phyloP scores from a whole-genome alignment of 2,888 invertebrate species.

The Caenorhabditis zanzibari region DNA sequence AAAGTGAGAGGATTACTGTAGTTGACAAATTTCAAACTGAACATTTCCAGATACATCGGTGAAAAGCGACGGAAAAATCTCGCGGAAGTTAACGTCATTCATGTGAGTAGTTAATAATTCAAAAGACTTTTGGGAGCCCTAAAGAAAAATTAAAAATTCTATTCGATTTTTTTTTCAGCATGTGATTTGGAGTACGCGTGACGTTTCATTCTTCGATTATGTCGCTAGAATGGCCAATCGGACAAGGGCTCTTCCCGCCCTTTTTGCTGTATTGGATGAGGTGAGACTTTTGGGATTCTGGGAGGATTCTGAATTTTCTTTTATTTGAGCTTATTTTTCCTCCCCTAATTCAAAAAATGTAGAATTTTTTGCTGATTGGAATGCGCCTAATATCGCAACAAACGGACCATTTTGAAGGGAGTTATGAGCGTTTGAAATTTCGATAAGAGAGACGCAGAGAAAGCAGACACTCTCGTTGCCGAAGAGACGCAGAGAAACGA shows the following conservation, averaged over 20 bases:
- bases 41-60: slow-evolving; percentile 70
- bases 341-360: too few relatives aligned
- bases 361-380: too few relatives aligned
- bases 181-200: slow-evolving; percentile 76
- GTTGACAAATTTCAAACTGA: background rate
- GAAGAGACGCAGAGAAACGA: too few relatives aligned
- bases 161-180: slow-evolving; percentile 56
- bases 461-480: too few relatives aligned
- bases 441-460: too few relatives aligned
- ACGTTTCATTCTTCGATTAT: slow-evolving; percentile 79
- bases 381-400: too few relatives aligned
- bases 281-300: slow-evolving; percentile 48
- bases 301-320: too few relatives aligned
- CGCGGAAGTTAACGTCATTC: slow-evolving; percentile 74
- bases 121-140: background rate
- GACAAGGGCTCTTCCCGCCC: slow-evolving; percentile 82
- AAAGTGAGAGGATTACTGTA: slow-evolving; percentile 52
- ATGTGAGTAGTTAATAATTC: too few relatives aligned
- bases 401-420: too few relatives aligned
- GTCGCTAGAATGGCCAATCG: slow-evolving; percentile 77
- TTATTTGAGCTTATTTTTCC: too few relatives aligned
- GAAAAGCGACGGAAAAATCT: slow-evolving; percentile 77
- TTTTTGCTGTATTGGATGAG: slow-evolving; percentile 83
- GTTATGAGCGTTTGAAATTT: too few relatives aligned
- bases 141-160: background rate